Conservation (phyloP, 2,797 vertebrate genomes). For the Eremophila alpestris region DNA sequence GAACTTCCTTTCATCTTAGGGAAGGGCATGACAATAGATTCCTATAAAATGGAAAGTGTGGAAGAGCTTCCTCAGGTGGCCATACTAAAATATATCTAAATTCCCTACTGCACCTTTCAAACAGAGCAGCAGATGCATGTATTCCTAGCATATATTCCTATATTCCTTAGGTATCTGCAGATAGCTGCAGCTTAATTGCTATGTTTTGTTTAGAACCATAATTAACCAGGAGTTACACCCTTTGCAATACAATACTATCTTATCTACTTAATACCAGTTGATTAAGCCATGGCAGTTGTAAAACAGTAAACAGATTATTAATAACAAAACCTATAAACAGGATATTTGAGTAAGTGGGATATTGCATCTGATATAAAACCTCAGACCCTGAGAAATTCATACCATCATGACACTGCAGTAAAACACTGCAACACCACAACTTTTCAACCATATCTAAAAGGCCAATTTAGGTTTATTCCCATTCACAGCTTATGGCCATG, state of each 20-base stretch:
- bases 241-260: slow-evolving; percentile 61
- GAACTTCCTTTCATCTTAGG: background rate
- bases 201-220: slow-evolving; percentile 69
- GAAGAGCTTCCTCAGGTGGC: background rate
- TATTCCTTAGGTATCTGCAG: slow-evolving; percentile 49
- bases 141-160: background rate
- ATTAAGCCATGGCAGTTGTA: slow-evolving; percentile 66
- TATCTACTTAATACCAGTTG: slow-evolving; percentile 66
- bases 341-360: slow-evolving; percentile 37
- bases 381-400: slow-evolving; percentile 52
- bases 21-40: background rate
- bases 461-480: slow-evolving; percentile 86
- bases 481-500: slow-evolving; percentile 80
- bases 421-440: slow-evolving; percentile 72
- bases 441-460: slow-evolving; percentile 86
- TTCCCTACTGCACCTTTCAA: background rate
- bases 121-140: background rate
- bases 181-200: slow-evolving; percentile 46
- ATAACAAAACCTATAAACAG: slow-evolving; percentile 62
- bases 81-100: background rate
- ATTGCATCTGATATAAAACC: slow-evolving; percentile 7
- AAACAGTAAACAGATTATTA: slow-evolving; percentile 71
- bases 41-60: background rate
- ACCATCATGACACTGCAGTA: slow-evolving; percentile 57
- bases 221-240: slow-evolving; percentile 55